Evolutionary conservation across 2,888 invertebrate species (phyloP), one percentile per base, ranked within the genome.

Genomic region (Pristionchus fissidentatus): DNA sequence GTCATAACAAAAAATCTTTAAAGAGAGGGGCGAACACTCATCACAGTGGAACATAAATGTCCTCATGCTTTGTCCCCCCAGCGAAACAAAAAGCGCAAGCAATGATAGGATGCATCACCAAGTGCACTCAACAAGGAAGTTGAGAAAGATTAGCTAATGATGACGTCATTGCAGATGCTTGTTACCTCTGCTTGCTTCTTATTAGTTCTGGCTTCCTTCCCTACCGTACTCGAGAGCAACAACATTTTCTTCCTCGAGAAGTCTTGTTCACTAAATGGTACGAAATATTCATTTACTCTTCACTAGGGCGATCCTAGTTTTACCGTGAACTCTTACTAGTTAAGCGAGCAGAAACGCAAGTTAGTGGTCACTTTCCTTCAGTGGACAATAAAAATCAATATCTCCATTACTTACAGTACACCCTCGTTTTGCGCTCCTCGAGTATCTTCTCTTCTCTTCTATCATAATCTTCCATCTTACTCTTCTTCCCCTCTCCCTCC

Each of bases 361-460:
- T n/a, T n/a, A n/a, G n/a, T n/a, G n/a, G n/a, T n/a, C n/a, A n/a
- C n/a, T n/a, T n/a, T n/a, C n/a, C n/a, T n/a, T n/a, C n/a, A n/a
- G n/a, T n/a, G 1, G 1, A 35, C 29, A 7, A 1, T 8, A 32
- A 32, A 35, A 29, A 29, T 66, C 13, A 5, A 32, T 26, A n/a
- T 32, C 8, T 3, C 38, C n/a, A 41, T 10, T 43, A 19, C 15
- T 77, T 75, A 15, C 75, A 77, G 75, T 77, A 1, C 1, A 46
- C 3, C 75, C 49, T 77, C 75, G 49, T 32, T 41, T 77, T 19
- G 75, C 75, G 4, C 38, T 77, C 10, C 49, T 49, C 10, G 75
- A 77, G 46, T 77, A 77, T 49, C 32, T 46, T 49, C 75, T 77
- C 15, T 49, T 75, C 32, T 77, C 32, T 13, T 77, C 75, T 26